phyloP scores from a whole-genome alignment of 1,140 invertebrate genomes.

The Helicoverpa armigera region DNA sequence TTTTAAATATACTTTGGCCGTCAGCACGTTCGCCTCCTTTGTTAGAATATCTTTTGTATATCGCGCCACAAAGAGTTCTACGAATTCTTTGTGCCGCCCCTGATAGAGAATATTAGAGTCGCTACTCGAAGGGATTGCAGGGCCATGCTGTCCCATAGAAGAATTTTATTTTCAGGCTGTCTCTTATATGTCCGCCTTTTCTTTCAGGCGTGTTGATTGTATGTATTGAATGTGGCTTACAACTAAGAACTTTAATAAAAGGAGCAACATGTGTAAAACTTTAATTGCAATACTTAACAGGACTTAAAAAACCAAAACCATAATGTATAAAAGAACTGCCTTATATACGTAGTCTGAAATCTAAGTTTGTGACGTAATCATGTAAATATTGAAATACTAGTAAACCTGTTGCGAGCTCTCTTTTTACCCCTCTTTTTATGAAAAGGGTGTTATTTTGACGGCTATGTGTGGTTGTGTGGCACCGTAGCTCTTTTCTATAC shows the following conservation, averaged over 20 bases:
- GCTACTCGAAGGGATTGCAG: slow-evolving; percentile 4
- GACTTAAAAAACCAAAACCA: too few species aligned
- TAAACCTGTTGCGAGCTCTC: too few species aligned
- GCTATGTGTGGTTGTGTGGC: too few species aligned
- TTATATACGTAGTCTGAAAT: too few species aligned
- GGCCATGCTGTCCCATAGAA: not conserved
- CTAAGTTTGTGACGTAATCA: too few species aligned
- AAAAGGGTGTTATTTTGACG: too few species aligned
- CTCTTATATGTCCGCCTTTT: not conserved
- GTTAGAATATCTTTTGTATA: slow-evolving; percentile 22
- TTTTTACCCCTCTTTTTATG: too few species aligned
- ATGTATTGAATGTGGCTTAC: not conserved
- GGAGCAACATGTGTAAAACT: too few species aligned
- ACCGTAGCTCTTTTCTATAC: too few species aligned
- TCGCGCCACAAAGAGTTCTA: slow-evolving; percentile 13
- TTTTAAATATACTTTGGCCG: slow-evolving; percentile 38
- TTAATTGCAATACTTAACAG: not conserved
- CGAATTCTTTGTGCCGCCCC: not conserved
- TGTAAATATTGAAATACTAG: too few species aligned
- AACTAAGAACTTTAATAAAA: not conserved
- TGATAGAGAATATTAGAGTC: slow-evolving; percentile 24
- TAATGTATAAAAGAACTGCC: too few species aligned
- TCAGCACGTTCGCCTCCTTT: slow-evolving; percentile 8
- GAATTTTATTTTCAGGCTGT: not conserved
- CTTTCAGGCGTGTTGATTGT: not conserved